Percentiles rank a stretch among this genome's conserved stretches.
Conservation (phyloP, 2,797 vertebrate species). For the Peromyscus melanophrys region DNA sequence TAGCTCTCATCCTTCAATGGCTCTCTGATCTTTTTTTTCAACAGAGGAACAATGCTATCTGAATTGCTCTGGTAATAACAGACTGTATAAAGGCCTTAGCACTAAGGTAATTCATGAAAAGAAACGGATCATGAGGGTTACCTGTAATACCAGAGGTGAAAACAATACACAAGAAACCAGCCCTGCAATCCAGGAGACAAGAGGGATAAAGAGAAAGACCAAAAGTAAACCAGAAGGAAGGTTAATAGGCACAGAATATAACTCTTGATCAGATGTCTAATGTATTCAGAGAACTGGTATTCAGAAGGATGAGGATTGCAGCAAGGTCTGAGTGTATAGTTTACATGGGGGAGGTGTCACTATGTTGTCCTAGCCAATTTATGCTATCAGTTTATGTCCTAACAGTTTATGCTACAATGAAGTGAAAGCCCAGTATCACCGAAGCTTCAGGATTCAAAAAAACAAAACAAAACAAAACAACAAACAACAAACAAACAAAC, state of each 20-base stretch:
- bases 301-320: background rate
- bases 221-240: background rate
- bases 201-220: background rate
- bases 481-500: background rate
- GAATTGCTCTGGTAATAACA: background rate
- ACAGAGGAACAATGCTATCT: background rate
- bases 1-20: background rate
- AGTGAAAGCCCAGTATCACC: background rate
- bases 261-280: background rate
- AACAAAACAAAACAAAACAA: background rate
- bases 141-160: background rate
- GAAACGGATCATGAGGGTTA: background rate
- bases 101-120: background rate
- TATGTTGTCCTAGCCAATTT: background rate
- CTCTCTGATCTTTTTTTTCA: background rate
- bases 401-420: background rate
- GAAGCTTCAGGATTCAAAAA: background rate
- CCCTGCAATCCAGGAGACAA: background rate
- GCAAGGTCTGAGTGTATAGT: background rate
- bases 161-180: background rate
- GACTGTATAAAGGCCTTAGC: background rate
- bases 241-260: background rate
- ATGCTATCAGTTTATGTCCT: background rate
- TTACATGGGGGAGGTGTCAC: accelerated
- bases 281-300: background rate